Evolutionary conservation across 1,140 invertebrate genomes (phyloP).

Genomic region (Stegodyphus mimosarum): DNA sequence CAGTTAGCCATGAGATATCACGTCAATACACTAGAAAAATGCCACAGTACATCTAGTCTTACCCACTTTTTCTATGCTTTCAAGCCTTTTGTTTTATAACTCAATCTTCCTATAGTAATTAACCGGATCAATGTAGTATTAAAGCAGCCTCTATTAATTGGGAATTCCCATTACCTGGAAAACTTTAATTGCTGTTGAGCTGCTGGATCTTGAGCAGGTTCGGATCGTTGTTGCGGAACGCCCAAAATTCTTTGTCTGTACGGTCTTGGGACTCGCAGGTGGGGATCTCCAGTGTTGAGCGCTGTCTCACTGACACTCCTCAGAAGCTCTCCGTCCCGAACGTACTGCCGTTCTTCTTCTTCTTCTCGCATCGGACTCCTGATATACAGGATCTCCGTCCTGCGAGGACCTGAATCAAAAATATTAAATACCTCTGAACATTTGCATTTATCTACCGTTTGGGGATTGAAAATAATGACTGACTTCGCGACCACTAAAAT

Average conservation of each 20-base stretch:
- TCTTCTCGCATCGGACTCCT: slow-evolving; percentile 49
- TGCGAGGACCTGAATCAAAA: slow-evolving; percentile 16
- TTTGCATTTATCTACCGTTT: no score
- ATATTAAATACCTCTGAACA: no score
- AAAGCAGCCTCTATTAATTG: background rate
- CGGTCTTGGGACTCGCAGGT: slow-evolving; percentile 16
- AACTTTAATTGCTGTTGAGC: slow-evolving; percentile 40
- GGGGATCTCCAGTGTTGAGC: slow-evolving; percentile 39
- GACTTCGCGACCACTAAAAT: no score
- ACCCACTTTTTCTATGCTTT: no score
- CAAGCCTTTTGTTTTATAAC: no score
- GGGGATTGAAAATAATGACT: no score
- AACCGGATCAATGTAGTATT: no score
- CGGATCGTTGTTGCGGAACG: background rate
- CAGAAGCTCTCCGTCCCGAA: slow-evolving; percentile 38
- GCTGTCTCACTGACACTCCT: slow-evolving; percentile 58
- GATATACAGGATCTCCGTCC: slow-evolving; percentile 60
- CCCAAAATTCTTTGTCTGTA: background rate
- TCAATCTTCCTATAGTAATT: no score
- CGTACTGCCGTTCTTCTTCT: slow-evolving; percentile 47
- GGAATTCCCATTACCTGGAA: slow-evolving; percentile 2
- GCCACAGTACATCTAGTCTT: no score
- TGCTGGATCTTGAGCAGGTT: background rate
- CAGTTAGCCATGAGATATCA: no score
- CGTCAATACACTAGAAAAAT: no score